Conservation (phyloP, 2,888 invertebrate genomes). For the Mesorhabditis belari region DNA sequence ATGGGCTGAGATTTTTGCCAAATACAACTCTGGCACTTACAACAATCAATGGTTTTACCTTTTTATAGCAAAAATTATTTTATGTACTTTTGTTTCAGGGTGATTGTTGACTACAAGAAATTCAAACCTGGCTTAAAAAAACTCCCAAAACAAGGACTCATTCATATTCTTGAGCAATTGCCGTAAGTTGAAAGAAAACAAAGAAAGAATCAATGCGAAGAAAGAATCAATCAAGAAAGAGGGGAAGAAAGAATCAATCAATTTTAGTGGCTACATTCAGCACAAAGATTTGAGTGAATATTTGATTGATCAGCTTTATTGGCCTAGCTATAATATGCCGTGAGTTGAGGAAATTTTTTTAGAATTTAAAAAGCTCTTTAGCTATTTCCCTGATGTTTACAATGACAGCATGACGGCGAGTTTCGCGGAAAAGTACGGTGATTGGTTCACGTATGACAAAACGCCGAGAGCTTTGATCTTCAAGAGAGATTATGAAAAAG, state of each 20-base stretch:
- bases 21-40: conserved; percentile 71
- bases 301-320: conserved; percentile 61
- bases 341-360: conserved; percentile 62
- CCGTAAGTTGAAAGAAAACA: conserved; percentile 53
- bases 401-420: conserved; percentile 63
- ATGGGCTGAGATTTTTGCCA: conserved; percentile 57
- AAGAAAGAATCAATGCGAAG: neutral
- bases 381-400: conserved; percentile 63
- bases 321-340: conserved; percentile 70
- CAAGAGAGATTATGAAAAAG: conserved; percentile 60
- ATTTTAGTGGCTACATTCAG: conserved; percentile 35
- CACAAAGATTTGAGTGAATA: conserved; percentile 39
- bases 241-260: neutral
- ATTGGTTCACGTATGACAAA: conserved; percentile 56
- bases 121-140: conserved; percentile 55
- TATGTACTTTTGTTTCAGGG: conserved; percentile 5
- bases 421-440: conserved; percentile 60
- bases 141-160: conserved; percentile 53
- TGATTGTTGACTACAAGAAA: conserved; percentile 66
- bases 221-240: neutral
- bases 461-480: conserved; percentile 53
- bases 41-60: conserved; percentile 73
- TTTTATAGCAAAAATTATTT: neutral
- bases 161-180: conserved; percentile 73
- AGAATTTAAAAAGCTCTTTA: conserved; percentile 7